Base-by-base conservation (phyloP, 2,113 vertebrate species). In the Nyctereutes procyonoides region DNA sequence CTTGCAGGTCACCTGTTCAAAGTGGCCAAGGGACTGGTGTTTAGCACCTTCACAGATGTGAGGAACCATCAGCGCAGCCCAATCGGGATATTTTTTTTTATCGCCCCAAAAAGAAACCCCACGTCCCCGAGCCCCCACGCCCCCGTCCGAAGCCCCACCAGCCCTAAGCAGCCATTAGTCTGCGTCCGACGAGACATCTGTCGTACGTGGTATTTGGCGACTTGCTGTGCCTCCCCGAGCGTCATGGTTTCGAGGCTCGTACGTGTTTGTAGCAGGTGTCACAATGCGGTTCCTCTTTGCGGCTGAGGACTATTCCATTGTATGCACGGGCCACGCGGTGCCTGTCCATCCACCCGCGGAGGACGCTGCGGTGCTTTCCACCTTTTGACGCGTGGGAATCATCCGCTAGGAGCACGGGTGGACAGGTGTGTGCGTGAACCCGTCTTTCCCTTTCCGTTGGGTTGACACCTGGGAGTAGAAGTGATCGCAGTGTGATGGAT, bases 161-260 rank as follows among this genome's bases (percentile, higher is more conserved):
- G 3, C 10, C 60, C 60, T 8, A 51, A 30, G 38, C 10, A 48
- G 22, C 38, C 3, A 6, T 6, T 4, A 20, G 1, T 63, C 38
- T 62, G 16, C 16, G 1, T 48, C 63, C 51, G 0, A 48, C 1
- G 13, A 15, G 15, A 12, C 38, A 26, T 2, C 10, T 3, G 14
- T 15, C 73, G 0, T n/a, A 15, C 0, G 22, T 1, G 38, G 73
- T 48, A 74, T 74, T 14, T 8, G 26, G 73, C 14, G 38, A 74
- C 24, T 74, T 74, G 35, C 69, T 24, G 38, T 83, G 4, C 62
- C 19, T 30, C 2, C 0, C 15, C 5, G 2, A 43, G 22, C 35
- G 12, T 83, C 0, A 1, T 20, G 38, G 28, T 20, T 65, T 32
- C 55, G 0, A 14, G 16, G 10, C 32, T 20, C 38, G 22, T 84